Conservation (phyloP, 1,140 invertebrate genomes). For the Nomia melanderi region DNA sequence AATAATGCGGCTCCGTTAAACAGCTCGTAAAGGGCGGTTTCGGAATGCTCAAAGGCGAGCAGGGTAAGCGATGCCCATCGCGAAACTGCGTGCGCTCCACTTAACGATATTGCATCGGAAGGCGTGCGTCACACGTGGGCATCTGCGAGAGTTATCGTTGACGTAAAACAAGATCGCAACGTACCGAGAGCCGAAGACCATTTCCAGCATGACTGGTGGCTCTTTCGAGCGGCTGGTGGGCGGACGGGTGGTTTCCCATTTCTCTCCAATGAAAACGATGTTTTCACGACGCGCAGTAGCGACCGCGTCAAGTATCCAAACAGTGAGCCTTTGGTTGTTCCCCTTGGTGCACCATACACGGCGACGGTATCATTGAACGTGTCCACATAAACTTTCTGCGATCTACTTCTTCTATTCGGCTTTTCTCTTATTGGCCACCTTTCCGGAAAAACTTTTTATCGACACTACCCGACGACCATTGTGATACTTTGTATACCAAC, state of each 20-base stretch:
- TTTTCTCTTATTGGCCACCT: background rate
- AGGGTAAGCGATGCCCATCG: no score
- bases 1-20: background rate
- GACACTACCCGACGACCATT: background rate
- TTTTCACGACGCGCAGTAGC: constrained; percentile 73
- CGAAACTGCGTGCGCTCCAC: constrained; percentile 7
- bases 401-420: no score
- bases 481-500: no score
- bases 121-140: constrained; percentile 42
- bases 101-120: constrained; percentile 27
- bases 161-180: constrained; percentile 59
- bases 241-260: constrained; percentile 87
- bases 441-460: background rate
- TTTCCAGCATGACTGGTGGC: constrained; percentile 77
- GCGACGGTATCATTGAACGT: constrained; percentile 22
- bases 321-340: constrained; percentile 59
- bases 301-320: constrained; percentile 63
- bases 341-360: constrained; percentile 49
- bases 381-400: background rate
- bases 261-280: constrained; percentile 65
- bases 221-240: constrained; percentile 85
- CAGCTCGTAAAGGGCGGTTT: background rate
- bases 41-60: background rate
- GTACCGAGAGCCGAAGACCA: constrained; percentile 79
- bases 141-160: constrained; percentile 45